Evolutionary conservation across 2,888 invertebrate species (phyloP).

Genomic region (Agrotis exclamationis): DNA sequence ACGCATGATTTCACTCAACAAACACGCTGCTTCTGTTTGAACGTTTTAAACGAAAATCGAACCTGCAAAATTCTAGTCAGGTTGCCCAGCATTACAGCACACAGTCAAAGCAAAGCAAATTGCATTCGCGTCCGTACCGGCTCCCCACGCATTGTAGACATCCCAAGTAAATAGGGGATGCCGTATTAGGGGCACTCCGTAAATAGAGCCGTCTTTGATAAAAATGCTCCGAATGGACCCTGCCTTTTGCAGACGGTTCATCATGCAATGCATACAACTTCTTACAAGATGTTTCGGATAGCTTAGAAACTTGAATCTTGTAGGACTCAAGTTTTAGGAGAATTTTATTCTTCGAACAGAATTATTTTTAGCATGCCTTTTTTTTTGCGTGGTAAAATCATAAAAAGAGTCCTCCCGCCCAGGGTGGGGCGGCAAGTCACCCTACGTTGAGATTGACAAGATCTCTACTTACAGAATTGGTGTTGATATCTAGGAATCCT

Average conservation of each 20-base stretch:
- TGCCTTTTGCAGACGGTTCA: conserved; percentile 37
- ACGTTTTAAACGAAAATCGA: conserved; percentile 21
- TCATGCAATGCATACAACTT: conserved; percentile 38
- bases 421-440: too few relatives aligned
- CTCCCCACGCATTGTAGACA: conserved; percentile 55
- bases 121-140: conserved; percentile 48
- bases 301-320: not conserved
- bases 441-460: too few relatives aligned
- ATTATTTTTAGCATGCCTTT: not conserved
- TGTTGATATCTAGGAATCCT: too few relatives aligned
- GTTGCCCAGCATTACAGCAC: conserved; percentile 25
- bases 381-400: too few relatives aligned
- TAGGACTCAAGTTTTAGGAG: not conserved
- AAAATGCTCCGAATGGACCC: conserved; percentile 52
- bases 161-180: conserved; percentile 52
- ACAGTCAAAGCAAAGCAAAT: conserved; percentile 54
- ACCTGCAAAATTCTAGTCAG: conserved; percentile 21
- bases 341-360: not conserved
- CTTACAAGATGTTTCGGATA: not conserved
- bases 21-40: conserved; percentile 5
- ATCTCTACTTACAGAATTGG: not conserved
- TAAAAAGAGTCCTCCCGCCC: too few relatives aligned
- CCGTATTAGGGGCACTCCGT: conserved; percentile 46
- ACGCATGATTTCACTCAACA: conserved; percentile 4
- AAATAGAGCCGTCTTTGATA: conserved; percentile 58